Percentiles rank a stretch among this genome's conserved stretches.
phyloP scores from a whole-genome alignment of 2,113 vertebrate species.

The Odocoileus hemionus region DNA sequence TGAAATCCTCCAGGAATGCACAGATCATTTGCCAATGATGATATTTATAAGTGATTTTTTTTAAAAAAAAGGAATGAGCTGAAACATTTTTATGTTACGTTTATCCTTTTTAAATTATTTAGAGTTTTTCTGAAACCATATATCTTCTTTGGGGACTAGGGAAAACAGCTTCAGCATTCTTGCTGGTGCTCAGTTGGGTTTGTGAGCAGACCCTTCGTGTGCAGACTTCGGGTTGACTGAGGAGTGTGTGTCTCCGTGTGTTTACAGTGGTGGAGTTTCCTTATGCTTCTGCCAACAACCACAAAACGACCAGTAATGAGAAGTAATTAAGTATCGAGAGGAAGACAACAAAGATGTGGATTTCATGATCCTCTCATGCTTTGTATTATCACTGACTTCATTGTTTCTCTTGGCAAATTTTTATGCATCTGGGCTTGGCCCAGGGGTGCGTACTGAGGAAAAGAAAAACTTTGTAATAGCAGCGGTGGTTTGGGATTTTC shows the following conservation, averaged over 20 bases:
- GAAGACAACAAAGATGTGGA: conserved; percentile 69
- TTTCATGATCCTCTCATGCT: conserved; percentile 57
- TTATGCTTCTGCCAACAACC: conserved; percentile 63
- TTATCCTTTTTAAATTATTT: conserved; percentile 36
- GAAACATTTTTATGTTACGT: conserved; percentile 6
- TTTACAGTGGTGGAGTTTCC: conserved; percentile 68
- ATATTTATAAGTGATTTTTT: neutral
- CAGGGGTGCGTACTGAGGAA: conserved; percentile 12
- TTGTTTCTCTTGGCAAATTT: conserved; percentile 72
- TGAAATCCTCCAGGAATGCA: neutral
- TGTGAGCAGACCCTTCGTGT: neutral
- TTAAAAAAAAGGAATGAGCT: neutral
- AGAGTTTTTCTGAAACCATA: neutral
- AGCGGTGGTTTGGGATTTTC: conserved; percentile 41
- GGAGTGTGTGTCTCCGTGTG: conserved; percentile 26
- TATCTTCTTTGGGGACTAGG: neutral
- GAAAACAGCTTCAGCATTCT: neutral
- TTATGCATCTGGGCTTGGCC: conserved; percentile 50
- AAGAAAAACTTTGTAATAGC: conserved; percentile 54
- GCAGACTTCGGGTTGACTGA: conserved; percentile 24
- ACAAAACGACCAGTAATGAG: conserved; percentile 69
- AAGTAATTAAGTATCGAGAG: conserved; percentile 66
- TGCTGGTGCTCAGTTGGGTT: neutral
- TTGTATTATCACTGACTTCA: conserved; percentile 70
- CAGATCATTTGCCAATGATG: neutral